These are phyloP conservation scores for Stenopsyche tienmushanensis DNA, from an alignment of 1,140 invertebrate genomes.

Conservation along the genomic window DNA sequence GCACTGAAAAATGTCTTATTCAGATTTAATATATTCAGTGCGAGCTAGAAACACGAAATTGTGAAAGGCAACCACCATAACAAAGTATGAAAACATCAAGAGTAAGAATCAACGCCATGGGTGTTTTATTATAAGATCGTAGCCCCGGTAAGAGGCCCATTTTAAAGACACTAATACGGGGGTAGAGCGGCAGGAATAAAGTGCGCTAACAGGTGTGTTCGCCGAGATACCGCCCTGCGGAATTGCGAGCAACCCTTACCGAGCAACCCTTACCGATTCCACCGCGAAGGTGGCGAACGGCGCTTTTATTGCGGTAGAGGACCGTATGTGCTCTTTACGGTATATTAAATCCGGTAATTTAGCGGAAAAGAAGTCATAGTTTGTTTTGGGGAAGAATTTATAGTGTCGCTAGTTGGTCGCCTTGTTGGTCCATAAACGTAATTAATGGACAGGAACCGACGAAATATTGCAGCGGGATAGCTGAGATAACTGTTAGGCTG, in stretches of 20 bases:
- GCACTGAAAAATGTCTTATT: too few relatives aligned
- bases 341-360: conserved; percentile 33
- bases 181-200: too few relatives aligned
- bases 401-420: conserved; percentile 25
- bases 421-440: conserved; percentile 20
- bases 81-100: too few relatives aligned
- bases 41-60: too few relatives aligned
- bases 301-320: conserved; percentile 7
- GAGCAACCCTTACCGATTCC: too few relatives aligned
- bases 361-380: conserved; percentile 34
- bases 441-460: conserved; percentile 22
- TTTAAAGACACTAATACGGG: too few relatives aligned
- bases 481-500: conserved; percentile 23
- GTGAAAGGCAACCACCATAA: too few relatives aligned
- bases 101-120: too few relatives aligned
- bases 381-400: conserved; percentile 21
- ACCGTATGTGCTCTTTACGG: conserved; percentile 20
- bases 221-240: neutral
- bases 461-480: conserved; percentile 13
- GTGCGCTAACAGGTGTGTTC: neutral
- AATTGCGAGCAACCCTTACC: neutral
- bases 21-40: too few relatives aligned
- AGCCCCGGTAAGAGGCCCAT: too few relatives aligned
- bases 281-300: too few relatives aligned
- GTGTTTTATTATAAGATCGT: too few relatives aligned